These are phyloP conservation scores for Anthopleura sola DNA, from an alignment of 64 coral and sea anemone species.

Conservation along the genomic window DNA sequence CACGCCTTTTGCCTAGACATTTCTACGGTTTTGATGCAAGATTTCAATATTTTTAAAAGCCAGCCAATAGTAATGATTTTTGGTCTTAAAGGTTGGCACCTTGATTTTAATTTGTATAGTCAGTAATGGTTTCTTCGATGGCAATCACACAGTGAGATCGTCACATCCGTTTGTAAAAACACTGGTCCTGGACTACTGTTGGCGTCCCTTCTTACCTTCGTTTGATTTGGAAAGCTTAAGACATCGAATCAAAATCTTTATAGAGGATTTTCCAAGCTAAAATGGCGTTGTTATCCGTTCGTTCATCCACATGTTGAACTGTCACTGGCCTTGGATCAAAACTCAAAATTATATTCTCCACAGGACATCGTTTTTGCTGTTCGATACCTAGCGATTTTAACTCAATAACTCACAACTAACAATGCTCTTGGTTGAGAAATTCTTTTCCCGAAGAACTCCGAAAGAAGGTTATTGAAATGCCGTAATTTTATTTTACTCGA, in stretches of 20 bases:
- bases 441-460: not conserved
- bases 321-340: not conserved
- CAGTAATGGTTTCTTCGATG: not conserved
- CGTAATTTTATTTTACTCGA: not conserved
- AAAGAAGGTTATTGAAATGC: not conserved
- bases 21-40: not conserved
- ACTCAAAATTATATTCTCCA: not conserved
- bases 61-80: not conserved
- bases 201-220: not conserved
- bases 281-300: not conserved
- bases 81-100: not conserved
- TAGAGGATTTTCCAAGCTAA: not conserved
- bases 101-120: not conserved
- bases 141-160: not conserved
- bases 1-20: not conserved
- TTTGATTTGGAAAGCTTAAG: too few species aligned
- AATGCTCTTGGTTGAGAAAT: conserved; percentile 18
- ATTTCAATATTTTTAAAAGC: not conserved
- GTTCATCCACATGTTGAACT: not conserved
- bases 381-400: not conserved
- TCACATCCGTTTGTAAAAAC: not conserved
- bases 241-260: too few species aligned
- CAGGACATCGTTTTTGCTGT: not conserved
- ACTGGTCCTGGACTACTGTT: not conserved
- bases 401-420: not conserved